These are phyloP conservation scores for Leucophenga maculata DNA, from an alignment of 2,888 invertebrate species.

Conservation along the genomic window DNA sequence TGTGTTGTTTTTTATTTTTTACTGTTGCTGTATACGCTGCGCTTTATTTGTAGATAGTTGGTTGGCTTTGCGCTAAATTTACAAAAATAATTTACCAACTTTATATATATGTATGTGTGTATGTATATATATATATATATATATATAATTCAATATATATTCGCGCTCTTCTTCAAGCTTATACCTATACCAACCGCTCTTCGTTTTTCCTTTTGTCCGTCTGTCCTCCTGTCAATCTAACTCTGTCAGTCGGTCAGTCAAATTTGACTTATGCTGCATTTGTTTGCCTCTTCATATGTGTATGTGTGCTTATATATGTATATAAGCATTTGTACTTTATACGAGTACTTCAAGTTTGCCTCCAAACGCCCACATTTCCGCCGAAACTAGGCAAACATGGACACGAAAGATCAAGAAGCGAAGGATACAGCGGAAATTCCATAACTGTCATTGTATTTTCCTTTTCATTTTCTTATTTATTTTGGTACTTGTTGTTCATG, in stretches of 20 bases:
- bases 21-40: background rate
- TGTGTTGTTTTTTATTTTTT: background rate
- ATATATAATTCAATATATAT: background rate
- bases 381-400: background rate
- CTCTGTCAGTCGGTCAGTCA: no score
- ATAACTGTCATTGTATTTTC: slow-evolving; percentile 25
- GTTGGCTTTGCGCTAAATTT: slow-evolving; percentile 11
- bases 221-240: no score
- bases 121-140: no score
- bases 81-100: background rate
- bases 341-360: slow-evolving; percentile 21
- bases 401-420: background rate
- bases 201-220: background rate
- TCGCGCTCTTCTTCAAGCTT: background rate
- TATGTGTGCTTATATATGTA: background rate
- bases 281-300: background rate
- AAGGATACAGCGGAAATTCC: slow-evolving; percentile 31
- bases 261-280: background rate
- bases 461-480: background rate
- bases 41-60: slow-evolving; percentile 7
- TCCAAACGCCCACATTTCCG: slow-evolving; percentile 33
- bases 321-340: slow-evolving; percentile 3
- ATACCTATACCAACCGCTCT: slow-evolving; percentile 17
- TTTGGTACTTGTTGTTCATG: slow-evolving; percentile 6
- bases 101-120: no score